These are phyloP conservation scores for Esox masquinongy DNA, from an alignment of 2,797 vertebrate species.

Conservation along the genomic window DNA sequence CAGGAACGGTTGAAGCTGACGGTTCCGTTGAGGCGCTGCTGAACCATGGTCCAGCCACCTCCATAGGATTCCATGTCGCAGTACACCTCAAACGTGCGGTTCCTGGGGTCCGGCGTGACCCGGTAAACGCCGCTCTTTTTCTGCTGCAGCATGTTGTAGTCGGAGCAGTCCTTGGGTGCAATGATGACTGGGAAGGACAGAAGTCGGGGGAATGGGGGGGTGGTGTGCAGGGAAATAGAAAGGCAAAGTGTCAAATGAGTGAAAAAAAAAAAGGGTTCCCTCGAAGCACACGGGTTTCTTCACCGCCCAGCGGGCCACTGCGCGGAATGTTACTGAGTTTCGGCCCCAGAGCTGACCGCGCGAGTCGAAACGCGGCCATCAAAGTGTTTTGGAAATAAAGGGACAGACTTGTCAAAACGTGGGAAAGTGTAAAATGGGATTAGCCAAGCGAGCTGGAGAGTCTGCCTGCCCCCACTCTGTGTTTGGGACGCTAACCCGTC, in stretches of 20 bases:
- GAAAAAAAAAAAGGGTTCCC: neutral
- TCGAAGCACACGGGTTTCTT: neutral
- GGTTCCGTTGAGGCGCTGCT: slow-evolving; percentile 86
- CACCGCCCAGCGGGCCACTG: slow-evolving; percentile 32
- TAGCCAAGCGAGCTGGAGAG: slow-evolving; percentile 30
- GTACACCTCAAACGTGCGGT: slow-evolving; percentile 84
- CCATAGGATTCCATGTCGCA: slow-evolving; percentile 93
- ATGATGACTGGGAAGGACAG: slow-evolving; percentile 60
- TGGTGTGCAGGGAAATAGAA: neutral
- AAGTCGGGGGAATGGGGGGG: neutral
- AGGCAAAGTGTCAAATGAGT: neutral
- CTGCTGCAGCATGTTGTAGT: slow-evolving; percentile 79
- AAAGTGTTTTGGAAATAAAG: slow-evolving; percentile 61
- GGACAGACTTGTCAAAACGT: slow-evolving; percentile 60
- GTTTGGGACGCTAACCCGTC: slow-evolving; percentile 39
- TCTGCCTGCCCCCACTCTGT: neutral
- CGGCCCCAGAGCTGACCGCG: neutral
- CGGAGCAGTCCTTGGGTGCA: slow-evolving; percentile 85
- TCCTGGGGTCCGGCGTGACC: slow-evolving; percentile 82
- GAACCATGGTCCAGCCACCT: slow-evolving; percentile 93
- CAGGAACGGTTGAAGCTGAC: slow-evolving; percentile 91
- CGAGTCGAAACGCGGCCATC: slow-evolving; percentile 41
- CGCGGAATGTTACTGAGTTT: slow-evolving; percentile 5
- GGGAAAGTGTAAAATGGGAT: slow-evolving; percentile 62
- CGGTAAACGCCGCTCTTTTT: slow-evolving; percentile 81